Evolutionary conservation across 2,888 invertebrate species (phyloP).

Genomic region (Agriopis aurantiaria): DNA sequence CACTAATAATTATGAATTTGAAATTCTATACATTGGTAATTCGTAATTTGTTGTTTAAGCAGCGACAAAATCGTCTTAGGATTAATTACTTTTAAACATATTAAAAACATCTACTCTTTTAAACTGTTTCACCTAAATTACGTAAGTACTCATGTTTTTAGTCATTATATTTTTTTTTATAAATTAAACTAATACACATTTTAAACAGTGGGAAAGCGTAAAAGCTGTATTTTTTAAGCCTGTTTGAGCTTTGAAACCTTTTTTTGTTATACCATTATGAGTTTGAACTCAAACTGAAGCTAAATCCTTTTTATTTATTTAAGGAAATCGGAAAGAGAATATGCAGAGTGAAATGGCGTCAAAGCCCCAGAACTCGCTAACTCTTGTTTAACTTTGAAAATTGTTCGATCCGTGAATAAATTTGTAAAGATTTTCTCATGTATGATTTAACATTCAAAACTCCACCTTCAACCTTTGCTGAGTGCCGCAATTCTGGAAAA

Average conservation of each 20-base stretch:
- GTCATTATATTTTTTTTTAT: neutral
- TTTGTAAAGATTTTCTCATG: constrained; percentile 6
- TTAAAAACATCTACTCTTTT: too few relatives aligned
- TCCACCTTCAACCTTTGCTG: neutral
- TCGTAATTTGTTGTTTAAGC: too few relatives aligned
- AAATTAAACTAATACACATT: neutral
- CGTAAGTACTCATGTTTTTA: neutral
- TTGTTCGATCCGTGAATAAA: constrained; percentile 20
- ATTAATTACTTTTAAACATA: too few relatives aligned
- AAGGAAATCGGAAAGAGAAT: constrained; percentile 7
- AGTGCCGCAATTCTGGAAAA: neutral
- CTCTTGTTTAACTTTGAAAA: constrained; percentile 15
- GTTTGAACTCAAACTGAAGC: constrained; percentile 1
- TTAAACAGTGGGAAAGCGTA: neutral
- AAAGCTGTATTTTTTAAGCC: constrained; percentile 9
- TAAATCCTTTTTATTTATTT: constrained; percentile 16
- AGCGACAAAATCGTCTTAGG: too few relatives aligned
- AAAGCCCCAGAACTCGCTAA: constrained; percentile 17
- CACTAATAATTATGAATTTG: too few relatives aligned
- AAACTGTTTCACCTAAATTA: too few relatives aligned
- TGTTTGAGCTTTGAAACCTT: neutral
- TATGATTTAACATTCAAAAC: neutral
- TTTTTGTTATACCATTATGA: constrained; percentile 1
- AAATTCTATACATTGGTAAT: too few relatives aligned
- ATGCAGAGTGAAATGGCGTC: constrained; percentile 17